Conservation (phyloP, 2,888 invertebrate species). For the Cabera pusaria region DNA sequence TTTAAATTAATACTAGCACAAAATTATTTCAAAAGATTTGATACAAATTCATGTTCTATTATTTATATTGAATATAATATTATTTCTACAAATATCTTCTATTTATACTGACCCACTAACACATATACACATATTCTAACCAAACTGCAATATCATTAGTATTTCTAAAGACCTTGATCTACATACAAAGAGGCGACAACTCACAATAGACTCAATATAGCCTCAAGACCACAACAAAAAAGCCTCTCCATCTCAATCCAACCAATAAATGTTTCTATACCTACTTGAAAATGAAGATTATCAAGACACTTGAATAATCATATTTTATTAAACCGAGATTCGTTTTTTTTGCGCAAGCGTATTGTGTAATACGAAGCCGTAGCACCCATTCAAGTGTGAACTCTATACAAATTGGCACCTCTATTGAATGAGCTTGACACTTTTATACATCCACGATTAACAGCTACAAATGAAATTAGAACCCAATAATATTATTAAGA, state of each 20-base stretch:
- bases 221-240: constrained; percentile 11
- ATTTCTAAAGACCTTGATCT: too few relatives aligned
- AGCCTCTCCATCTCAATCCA: constrained; percentile 7
- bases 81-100: too few relatives aligned
- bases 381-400: constrained; percentile 59
- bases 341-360: constrained; percentile 30
- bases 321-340: constrained; percentile 34
- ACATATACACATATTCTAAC: too few relatives aligned
- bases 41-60: too few relatives aligned
- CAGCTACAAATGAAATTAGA: constrained; percentile 81
- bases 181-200: too few relatives aligned
- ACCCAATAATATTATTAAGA: constrained; percentile 80
- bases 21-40: too few relatives aligned
- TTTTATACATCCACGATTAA: constrained; percentile 79
- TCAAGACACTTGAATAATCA: constrained; percentile 32
- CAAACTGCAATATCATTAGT: too few relatives aligned
- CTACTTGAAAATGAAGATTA: constrained; percentile 17
- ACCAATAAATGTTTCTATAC: constrained; percentile 15
- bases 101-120: too few relatives aligned
- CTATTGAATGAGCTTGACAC: constrained; percentile 73
- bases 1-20: too few relatives aligned
- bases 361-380: constrained; percentile 64
- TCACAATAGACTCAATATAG: too few relatives aligned
- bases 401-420: constrained; percentile 77
- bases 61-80: too few relatives aligned